These are phyloP conservation scores for Podarcis lilfordi DNA, from an alignment of 2,797 vertebrate species.

Conservation along the genomic window DNA sequence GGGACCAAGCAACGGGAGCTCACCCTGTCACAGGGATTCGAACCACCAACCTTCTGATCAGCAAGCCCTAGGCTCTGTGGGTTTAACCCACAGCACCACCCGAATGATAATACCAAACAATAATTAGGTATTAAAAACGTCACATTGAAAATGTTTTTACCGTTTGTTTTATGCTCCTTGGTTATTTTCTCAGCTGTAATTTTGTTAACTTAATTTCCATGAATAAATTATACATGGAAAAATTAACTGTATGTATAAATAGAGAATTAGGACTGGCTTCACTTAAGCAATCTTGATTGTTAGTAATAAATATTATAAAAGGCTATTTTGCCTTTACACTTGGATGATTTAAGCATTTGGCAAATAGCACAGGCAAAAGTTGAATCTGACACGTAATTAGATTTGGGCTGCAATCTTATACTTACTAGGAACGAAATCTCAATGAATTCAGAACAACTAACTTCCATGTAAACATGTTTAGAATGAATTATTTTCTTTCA, in stretches of 20 bases:
- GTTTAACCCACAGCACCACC: too few species aligned
- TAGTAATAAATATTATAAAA: rapidly evolving
- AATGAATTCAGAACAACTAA: neutral
- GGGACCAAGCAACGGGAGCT: too few species aligned
- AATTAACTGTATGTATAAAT: neutral
- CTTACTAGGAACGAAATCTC: neutral
- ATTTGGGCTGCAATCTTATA: too few species aligned
- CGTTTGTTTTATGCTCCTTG: neutral
- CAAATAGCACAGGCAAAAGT: slow-evolving; percentile 9
- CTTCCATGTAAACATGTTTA: neutral
- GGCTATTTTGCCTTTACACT: neutral
- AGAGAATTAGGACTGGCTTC: neutral
- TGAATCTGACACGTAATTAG: neutral
- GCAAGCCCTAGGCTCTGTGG: too few species aligned
- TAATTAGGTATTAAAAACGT: neutral
- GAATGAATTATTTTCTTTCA: neutral
- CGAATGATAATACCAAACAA: neutral
- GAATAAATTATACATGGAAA: neutral
- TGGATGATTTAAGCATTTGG: neutral
- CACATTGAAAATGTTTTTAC: neutral
- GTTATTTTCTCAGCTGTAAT: neutral
- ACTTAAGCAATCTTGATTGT: neutral
- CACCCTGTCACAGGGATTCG: rapidly evolving
- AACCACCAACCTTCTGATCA: too few species aligned
- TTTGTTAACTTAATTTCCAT: neutral